These are phyloP conservation scores for Drosophila aldrichi DNA, from an alignment of 2,888 invertebrate genomes.

Conservation along the genomic window DNA sequence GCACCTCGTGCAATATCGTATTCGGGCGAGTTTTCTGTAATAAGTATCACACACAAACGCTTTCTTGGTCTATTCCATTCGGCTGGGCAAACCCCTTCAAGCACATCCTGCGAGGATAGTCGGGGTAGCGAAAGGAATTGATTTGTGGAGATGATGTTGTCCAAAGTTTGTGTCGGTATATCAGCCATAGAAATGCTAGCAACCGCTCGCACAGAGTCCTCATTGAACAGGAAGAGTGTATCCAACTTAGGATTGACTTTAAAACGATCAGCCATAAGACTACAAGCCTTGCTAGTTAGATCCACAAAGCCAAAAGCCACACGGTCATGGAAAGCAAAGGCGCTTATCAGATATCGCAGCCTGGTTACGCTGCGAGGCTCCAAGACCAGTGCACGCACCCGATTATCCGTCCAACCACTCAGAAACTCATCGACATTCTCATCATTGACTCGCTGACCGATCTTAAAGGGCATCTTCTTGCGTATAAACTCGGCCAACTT, in stretches of 20 bases:
- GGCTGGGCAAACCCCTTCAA: slow-evolving; percentile 91
- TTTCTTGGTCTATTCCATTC: slow-evolving; percentile 93
- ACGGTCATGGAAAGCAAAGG: slow-evolving; percentile 93
- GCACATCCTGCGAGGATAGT: slow-evolving; percentile 94
- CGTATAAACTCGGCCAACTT: slow-evolving; percentile 94
- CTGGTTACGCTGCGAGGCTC: slow-evolving; percentile 91
- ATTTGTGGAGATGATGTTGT: slow-evolving; percentile 95
- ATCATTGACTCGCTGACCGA: slow-evolving; percentile 90
- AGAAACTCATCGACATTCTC: slow-evolving; percentile 91
- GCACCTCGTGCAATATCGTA: slow-evolving; percentile 87
- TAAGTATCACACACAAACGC: slow-evolving; percentile 91
- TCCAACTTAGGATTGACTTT: slow-evolving; percentile 91
- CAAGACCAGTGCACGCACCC: slow-evolving; percentile 95
- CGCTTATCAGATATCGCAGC: slow-evolving; percentile 94
- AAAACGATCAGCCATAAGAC: slow-evolving; percentile 88
- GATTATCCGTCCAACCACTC: slow-evolving; percentile 95
- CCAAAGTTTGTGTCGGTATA: slow-evolving; percentile 94
- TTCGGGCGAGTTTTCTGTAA: slow-evolving; percentile 88
- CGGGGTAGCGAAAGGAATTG: slow-evolving; percentile 95
- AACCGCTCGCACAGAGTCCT: slow-evolving; percentile 91
- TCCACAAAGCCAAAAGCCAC: slow-evolving; percentile 94
- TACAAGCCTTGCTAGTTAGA: slow-evolving; percentile 88
- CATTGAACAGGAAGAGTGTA: slow-evolving; percentile 95
- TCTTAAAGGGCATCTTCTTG: slow-evolving; percentile 93
- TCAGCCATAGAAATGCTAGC: slow-evolving; percentile 96